phyloP scores from a whole-genome alignment of 92 coral and sea anemone genomes.

The Porites divaricata region DNA sequence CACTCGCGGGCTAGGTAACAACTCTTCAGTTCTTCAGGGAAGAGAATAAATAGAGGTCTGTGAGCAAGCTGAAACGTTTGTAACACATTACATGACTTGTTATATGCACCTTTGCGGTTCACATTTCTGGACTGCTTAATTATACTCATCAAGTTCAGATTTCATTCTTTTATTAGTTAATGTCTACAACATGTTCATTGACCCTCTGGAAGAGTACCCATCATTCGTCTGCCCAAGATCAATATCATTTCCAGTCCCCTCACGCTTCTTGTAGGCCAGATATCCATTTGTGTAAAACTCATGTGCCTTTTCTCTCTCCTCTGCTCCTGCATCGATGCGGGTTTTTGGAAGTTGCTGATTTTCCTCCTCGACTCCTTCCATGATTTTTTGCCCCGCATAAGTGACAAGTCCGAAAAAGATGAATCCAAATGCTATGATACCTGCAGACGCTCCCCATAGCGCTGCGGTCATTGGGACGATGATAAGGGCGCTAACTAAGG shows the following conservation, averaged over 20 bases:
- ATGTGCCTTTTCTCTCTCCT: background rate
- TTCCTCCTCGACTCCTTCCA: constrained; percentile 50
- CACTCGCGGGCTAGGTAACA: too few relatives aligned
- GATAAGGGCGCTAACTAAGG: constrained; percentile 72
- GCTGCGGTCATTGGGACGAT: constrained; percentile 66
- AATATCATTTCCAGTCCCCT: background rate
- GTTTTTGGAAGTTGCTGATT: constrained; percentile 16
- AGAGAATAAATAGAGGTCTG: too few relatives aligned
- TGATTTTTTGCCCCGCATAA: constrained; percentile 72
- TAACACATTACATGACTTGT: too few relatives aligned
- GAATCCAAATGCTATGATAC: constrained; percentile 72
- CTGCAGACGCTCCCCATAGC: constrained; percentile 72
- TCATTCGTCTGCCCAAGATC: constrained; percentile 20
- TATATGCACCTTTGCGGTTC: too few relatives aligned
- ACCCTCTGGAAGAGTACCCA: background rate
- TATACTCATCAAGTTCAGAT: background rate
- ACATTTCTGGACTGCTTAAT: too few relatives aligned
- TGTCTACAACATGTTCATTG: background rate
- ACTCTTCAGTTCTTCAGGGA: too few relatives aligned
- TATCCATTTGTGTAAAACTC: background rate
- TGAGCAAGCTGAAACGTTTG: too few relatives aligned
- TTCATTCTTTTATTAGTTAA: background rate
- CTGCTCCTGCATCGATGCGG: background rate
- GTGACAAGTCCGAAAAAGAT: constrained; percentile 69
- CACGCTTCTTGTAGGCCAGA: background rate